Base-by-base conservation (phyloP, 2,797 vertebrate species). In the Lerista edwardsae region DNA sequence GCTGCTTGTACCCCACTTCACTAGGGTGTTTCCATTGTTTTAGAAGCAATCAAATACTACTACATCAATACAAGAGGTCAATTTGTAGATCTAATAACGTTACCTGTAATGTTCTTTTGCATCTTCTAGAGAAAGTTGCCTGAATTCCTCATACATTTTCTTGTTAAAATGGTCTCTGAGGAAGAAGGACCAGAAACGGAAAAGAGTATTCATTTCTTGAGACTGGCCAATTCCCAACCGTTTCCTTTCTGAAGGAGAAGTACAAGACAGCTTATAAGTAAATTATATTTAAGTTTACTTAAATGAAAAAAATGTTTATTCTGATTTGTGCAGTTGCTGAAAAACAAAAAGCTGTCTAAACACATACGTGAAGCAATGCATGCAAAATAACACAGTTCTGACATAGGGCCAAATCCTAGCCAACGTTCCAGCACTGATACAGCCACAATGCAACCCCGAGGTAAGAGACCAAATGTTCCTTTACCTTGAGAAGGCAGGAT, bases 91-190 rank as follows among this genome's bases (percentile, higher is more conserved):
- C 8, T 79, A 79, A 86, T 72, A 62, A 19, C 7, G 85, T n/a
- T 91, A 98, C 98, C 98, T 98, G 97, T 98, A 98, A 95, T 97
- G 97, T 85, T 98, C 98, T 95, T 97, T 97, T 93, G 98, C 98
- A 71, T 99, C 98, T 79, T 99, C 98, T 85, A 98, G 74, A 59
- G 98, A 96, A 27, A 94, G 97, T 87, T 97, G 97, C 94, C 95
- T 98, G 93, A 99, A 99, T 93, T 99, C 98, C 91, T 98, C 98
- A n/a, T 99, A 99, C 98, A 99, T 98, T 92, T 97, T 98, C 93
- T 96, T 97, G 95, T 99, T 98, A 92, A 98, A 99, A 94, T 98
- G 98, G 94, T 99, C 98, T 94, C 98, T 96, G 91, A 99, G 96
- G 94, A 99, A 99, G 93, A 99, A 99, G 36, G 98, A 98, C 98